These are phyloP conservation scores for Pseudomyrmex pallidus DNA, from an alignment of 1,140 invertebrate species.

Conservation along the genomic window DNA sequence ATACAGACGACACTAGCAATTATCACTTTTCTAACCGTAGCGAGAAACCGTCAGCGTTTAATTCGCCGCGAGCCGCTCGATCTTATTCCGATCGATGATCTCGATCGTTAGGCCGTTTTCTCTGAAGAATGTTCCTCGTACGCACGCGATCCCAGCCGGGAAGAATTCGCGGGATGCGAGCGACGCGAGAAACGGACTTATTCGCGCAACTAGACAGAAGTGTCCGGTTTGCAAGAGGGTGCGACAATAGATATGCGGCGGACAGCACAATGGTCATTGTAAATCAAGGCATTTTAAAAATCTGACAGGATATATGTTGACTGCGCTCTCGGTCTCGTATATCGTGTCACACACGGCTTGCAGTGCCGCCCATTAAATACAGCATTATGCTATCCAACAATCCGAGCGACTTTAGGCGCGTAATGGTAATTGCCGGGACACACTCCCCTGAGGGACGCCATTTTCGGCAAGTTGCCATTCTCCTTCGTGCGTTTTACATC, in stretches of 20 bases:
- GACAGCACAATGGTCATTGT: conserved; percentile 83
- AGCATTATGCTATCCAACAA: conserved; percentile 81
- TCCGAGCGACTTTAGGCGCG: conserved; percentile 75
- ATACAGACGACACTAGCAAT: conserved; percentile 49
- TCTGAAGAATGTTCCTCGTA: conserved; percentile 14
- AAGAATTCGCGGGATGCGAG: conserved; percentile 54
- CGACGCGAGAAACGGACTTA: conserved; percentile 34
- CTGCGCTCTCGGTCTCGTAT: conserved; percentile 78
- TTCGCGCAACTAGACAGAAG: conserved; percentile 64
- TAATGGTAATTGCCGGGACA: conserved; percentile 82
- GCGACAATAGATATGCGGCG: conserved; percentile 82
- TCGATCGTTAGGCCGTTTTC: conserved; percentile 51
- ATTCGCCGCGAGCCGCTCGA: neutral
- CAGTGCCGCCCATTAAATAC: conserved; percentile 82
- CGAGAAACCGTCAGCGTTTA: conserved; percentile 15
- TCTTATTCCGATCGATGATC: conserved; percentile 34
- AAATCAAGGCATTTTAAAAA: conserved; percentile 84
- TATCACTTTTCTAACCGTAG: conserved; percentile 40
- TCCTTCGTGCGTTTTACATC: conserved; percentile 6
- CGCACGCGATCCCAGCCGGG: conserved; percentile 46
- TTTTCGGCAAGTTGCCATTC: conserved; percentile 80
- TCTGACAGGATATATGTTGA: conserved; percentile 83
- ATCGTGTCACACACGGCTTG: conserved; percentile 78
- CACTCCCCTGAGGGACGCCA: conserved; percentile 74
- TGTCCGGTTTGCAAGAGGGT: conserved; percentile 57